Percentiles rank a stretch among this genome's conserved stretches.
Conservation (phyloP, 1,140 invertebrate species). For the Heliothis virescens region DNA sequence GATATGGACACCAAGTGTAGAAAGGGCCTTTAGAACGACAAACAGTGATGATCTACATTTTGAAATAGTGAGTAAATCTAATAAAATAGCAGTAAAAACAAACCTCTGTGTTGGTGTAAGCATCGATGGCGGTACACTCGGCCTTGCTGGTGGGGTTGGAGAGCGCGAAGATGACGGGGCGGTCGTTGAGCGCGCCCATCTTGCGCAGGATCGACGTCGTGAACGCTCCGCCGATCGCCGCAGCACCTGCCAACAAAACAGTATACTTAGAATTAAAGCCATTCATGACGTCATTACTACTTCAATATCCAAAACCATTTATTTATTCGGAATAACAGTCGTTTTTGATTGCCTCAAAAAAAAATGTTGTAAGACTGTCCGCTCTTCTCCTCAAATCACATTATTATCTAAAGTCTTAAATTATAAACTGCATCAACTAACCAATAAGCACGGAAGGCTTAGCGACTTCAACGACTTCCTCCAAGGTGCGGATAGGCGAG, state of each 20-base stretch:
- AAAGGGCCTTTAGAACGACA: too few species aligned
- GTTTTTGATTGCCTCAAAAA: too few species aligned
- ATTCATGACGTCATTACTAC: too few species aligned
- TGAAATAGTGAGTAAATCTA: too few species aligned
- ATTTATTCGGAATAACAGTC: too few species aligned
- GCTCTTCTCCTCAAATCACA: too few species aligned
- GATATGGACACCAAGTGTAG: too few species aligned
- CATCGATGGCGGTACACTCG: conserved; percentile 98
- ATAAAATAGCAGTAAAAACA: conserved; percentile 51
- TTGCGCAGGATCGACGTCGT: conserved; percentile 92
- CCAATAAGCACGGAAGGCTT: conserved; percentile 96
- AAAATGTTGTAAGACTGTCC: too few species aligned
- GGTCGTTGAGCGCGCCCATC: conserved; percentile 92
- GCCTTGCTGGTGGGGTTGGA: conserved; percentile 99
- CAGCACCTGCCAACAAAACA: conserved; percentile 88
- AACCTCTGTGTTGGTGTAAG: conserved; percentile 94
- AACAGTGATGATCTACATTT: too few species aligned
- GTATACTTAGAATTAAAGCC: too few species aligned
- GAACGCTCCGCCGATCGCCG: conserved; percentile 94
- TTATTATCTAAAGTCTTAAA: too few species aligned
- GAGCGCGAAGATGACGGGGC: conserved; percentile 97
- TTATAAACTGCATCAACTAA: conserved; percentile 62
- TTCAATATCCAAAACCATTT: too few species aligned
- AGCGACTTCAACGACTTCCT: conserved; percentile 91
- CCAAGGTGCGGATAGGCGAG: conserved; percentile 89